phyloP scores from a whole-genome alignment of 2,888 invertebrate genomes.

The Stenoptilia bipunctidactyla region DNA sequence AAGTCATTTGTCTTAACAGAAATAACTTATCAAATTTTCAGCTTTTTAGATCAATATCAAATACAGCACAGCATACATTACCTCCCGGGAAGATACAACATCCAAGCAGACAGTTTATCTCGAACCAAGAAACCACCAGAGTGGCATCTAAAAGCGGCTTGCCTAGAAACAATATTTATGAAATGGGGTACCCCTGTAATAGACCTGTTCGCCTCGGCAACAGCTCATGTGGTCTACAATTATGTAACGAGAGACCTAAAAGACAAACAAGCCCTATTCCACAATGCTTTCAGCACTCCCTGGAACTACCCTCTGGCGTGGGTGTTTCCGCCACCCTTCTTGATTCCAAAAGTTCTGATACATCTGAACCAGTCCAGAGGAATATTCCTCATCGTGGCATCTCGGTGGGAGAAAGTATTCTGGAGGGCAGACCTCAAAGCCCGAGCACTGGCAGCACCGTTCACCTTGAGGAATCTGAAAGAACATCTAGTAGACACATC shows the following conservation, averaged over 20 bases:
- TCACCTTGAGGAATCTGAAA: conserved; percentile 7
- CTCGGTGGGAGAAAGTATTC: conserved; percentile 13
- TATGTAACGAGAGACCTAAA: conserved; percentile 12
- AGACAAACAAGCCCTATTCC: conserved; percentile 9
- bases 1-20: no score
- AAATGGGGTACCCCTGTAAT: not conserved
- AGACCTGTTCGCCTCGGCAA: not conserved
- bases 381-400: conserved; percentile 9
- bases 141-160: no score
- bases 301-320: conserved; percentile 16
- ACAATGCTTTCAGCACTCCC: conserved; percentile 4
- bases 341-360: conserved; percentile 8
- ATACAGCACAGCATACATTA: no score
- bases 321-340: conserved; percentile 18
- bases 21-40: no score
- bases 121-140: no score
- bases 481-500: conserved; percentile 3
- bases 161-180: not conserved
- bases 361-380: conserved; percentile 12
- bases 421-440: conserved; percentile 13
- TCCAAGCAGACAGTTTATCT: no score
- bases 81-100: no score
- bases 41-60: no score
- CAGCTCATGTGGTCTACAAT: conserved; percentile 8
- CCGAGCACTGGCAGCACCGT: conserved; percentile 11